These are phyloP conservation scores for Capreolus pygargus DNA, from an alignment of 2,113 vertebrate species.

Conservation along the genomic window DNA sequence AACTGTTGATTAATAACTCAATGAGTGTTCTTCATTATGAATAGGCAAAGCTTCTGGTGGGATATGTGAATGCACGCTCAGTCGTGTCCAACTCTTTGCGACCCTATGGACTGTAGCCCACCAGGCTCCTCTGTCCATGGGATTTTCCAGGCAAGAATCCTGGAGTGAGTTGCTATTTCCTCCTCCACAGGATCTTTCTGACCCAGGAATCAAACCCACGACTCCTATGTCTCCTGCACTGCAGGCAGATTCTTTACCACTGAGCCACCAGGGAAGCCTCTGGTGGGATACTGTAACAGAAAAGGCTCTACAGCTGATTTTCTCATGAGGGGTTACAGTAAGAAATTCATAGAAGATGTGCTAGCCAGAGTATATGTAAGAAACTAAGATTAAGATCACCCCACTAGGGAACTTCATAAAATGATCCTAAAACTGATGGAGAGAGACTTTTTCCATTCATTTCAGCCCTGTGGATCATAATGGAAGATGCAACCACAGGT, in stretches of 20 bases:
- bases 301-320: not conserved
- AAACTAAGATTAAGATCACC: not conserved
- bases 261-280: not conserved
- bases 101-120: not conserved
- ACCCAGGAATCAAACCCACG: rapidly evolving
- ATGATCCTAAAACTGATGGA: not conserved
- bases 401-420: not conserved
- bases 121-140: not conserved
- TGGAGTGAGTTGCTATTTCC: not conserved
- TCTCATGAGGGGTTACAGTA: not conserved
- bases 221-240: not conserved
- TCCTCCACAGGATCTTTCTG: not conserved
- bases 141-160: not conserved
- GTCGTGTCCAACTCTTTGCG: not conserved
- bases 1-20: not conserved
- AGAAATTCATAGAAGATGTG: not conserved
- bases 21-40: not conserved
- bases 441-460: not conserved
- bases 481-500: not conserved
- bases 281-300: not conserved
- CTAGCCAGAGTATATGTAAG: not conserved
- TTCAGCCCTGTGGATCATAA: not conserved
- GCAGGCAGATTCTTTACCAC: not conserved
- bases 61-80: not conserved
- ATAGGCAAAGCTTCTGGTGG: not conserved